Evolutionary conservation across 64 coral and sea anemone species (phyloP), one percentile per base, ranked within the genome.

Genomic region (Catalaphyllia jardinei): DNA sequence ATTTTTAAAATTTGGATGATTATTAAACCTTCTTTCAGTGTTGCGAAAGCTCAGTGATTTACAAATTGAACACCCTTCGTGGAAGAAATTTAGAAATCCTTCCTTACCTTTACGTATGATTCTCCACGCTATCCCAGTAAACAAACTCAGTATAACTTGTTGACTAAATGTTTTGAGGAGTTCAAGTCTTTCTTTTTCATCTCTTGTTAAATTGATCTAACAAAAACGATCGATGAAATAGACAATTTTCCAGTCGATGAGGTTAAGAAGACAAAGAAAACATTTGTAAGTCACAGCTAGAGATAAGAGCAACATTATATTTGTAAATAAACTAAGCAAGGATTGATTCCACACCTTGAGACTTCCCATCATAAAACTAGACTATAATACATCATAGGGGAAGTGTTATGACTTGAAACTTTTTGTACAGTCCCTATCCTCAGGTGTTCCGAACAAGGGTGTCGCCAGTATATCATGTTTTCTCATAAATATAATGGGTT

Each of bases 321-420:
- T 69, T 69, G 65, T n/a, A 69, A 69, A 29, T 15, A 80, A 80
- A 30, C 74, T 50, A n/a, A 38, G 18, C 38, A 18, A 80, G 55
- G n/a, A 59, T 8, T 62, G 52, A 31, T 62, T 52, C 24, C 78
- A 59, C 77, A 80, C 59, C 78, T 80, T 80, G 78, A 80, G 54
- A 80, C 62, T 80, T 80, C 78, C 78, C 78, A 80, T 80, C 24
- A 80, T 61, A 80, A 80, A 80, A 61, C 78, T 31, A 69, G 8
- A 79, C 61, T 10, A 42, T 77, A 59, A 60, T 80, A 60, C 52
- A 17, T 52, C 52, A 31, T 4, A 33, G 52, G 18, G 16, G 59
- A 52, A 59, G n/a, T 11, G 49, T 79, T 79, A 57, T 79, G 39
- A 79, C 25, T 79, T 79, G 50, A 55, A 50, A 27, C 13, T 79